Percentiles rank a stretch among this genome's conserved stretches.
phyloP scores from a whole-genome alignment of 2,797 vertebrate species.

The Cetoscarus ocellatus region DNA sequence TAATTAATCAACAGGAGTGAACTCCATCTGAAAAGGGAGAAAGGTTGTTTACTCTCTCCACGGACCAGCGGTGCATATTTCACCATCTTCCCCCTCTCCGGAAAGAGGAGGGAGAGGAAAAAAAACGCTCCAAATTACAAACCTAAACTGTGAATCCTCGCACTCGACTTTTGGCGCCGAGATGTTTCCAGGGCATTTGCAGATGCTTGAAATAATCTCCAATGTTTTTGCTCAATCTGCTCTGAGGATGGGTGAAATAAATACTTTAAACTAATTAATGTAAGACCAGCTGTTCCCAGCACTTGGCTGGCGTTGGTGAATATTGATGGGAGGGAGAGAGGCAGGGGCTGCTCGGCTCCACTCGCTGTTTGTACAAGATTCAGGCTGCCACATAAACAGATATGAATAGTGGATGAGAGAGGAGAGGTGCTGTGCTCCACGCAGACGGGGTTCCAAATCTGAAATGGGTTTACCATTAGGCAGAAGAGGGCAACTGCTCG shows the following conservation, averaged over 20 bases:
- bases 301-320: constrained; percentile 99
- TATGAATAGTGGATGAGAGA: constrained; percentile 95
- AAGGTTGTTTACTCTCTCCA: constrained; percentile 83
- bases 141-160: constrained; percentile 87
- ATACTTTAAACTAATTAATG: constrained; percentile 99
- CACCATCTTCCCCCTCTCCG: constrained; percentile 68
- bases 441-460: constrained; percentile 61
- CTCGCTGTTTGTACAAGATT: constrained; percentile 98
- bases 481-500: too few relatives aligned
- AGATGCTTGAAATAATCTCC: constrained; percentile 99
- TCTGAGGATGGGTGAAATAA: constrained; percentile 99
- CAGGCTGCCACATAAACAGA: constrained; percentile 96
- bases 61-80: constrained; percentile 83
- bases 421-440: constrained; percentile 79
- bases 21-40: constrained; percentile 81
- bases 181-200: constrained; percentile 99
- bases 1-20: constrained; percentile 87
- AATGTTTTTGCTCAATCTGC: constrained; percentile 99
- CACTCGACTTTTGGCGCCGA: constrained; percentile 90
- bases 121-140: constrained; percentile 83
- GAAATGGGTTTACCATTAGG: too few relatives aligned
- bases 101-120: neutral
- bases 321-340: constrained; percentile 91
- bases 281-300: constrained; percentile 99
- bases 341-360: constrained; percentile 85